Conservation (phyloP, 1,140 invertebrate genomes). For the Drosophila chauvacae region DNA sequence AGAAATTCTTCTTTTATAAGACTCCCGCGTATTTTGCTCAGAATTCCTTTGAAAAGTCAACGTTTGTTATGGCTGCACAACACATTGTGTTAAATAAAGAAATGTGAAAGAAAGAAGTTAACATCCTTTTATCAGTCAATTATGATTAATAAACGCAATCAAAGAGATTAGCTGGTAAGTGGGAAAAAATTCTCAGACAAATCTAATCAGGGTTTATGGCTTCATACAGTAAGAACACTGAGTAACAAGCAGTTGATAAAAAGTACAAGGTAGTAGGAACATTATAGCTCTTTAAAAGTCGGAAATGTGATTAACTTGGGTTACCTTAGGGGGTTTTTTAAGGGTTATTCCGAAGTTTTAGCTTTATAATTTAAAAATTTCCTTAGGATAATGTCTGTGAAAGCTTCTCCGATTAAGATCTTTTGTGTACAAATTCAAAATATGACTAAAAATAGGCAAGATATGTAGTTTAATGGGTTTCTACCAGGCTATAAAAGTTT, state of each 20-base stretch:
- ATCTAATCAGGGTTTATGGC: conserved; percentile 33
- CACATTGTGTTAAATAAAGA: conserved; percentile 15
- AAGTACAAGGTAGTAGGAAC: neutral
- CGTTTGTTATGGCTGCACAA: neutral
- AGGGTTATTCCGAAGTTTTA: neutral
- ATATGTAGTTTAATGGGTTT: too few species aligned
- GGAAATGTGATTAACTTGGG: neutral
- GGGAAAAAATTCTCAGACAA: conserved; percentile 15
- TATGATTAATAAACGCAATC: conserved; percentile 39
- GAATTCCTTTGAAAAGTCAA: conserved; percentile 16
- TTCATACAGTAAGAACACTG: neutral
- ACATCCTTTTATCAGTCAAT: conserved; percentile 33
- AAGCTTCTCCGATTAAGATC: neutral
- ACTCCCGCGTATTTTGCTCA: conserved; percentile 3
- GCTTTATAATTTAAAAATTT: neutral
- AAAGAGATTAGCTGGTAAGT: conserved; percentile 16
- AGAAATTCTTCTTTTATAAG: conserved; percentile 13
- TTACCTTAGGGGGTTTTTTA: neutral
- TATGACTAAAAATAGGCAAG: neutral
- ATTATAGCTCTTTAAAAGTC: neutral
- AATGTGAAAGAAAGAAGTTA: conserved; percentile 3
- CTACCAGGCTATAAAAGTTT: neutral
- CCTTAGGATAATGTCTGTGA: too few species aligned
- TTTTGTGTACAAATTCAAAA: neutral
- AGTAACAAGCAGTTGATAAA: neutral